A percentile compares a stretch with the other conserved stretches of the same genome.
Evolutionary conservation across 2,888 invertebrate species (phyloP).

Genomic region (Polyommatus iphigenia): DNA sequence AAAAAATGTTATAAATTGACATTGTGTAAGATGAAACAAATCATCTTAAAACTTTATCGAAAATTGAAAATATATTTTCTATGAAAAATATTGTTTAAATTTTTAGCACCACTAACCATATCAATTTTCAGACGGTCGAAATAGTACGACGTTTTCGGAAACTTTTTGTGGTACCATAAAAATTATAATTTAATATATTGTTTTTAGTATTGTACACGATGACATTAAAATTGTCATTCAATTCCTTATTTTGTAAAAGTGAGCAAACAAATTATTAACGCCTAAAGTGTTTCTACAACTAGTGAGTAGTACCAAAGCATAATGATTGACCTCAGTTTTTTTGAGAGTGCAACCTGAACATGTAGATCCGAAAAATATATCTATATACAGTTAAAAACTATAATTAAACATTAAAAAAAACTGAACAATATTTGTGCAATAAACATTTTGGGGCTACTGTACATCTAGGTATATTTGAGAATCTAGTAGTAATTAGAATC

Average conservation of each 20-base stretch:
- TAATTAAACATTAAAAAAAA: not conserved
- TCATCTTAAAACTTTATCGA: conserved; percentile 60
- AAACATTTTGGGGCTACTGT: conserved; percentile 15
- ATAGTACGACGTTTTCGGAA: conserved; percentile 37
- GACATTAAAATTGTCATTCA: conserved; percentile 41
- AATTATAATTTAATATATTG: not conserved
- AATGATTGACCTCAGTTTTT: not conserved
- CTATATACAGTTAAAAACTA: not conserved
- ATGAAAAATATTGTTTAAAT: conserved; percentile 69
- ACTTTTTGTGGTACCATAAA: conserved; percentile 27
- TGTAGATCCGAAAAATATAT: not conserved
- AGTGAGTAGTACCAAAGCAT: not conserved
- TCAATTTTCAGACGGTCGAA: not conserved
- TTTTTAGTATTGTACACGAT: conserved; percentile 42
- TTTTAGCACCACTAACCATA: conserved; percentile 72
- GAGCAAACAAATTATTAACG: conserved; percentile 41
- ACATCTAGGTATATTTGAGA: conserved; percentile 21
- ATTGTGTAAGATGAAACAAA: conserved; percentile 55
- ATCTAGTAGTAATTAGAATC: not conserved
- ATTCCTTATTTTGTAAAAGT: conserved; percentile 42
- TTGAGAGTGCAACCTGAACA: not conserved
- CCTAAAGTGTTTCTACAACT: conserved; percentile 13
- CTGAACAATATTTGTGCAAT: conserved; percentile 1
- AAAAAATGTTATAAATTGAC: conserved; percentile 65
- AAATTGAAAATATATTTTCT: conserved; percentile 73